Evolutionary conservation across 2,888 invertebrate genomes (phyloP), one percentile per base, ranked within the genome.

Genomic region (Agelastica alni): DNA sequence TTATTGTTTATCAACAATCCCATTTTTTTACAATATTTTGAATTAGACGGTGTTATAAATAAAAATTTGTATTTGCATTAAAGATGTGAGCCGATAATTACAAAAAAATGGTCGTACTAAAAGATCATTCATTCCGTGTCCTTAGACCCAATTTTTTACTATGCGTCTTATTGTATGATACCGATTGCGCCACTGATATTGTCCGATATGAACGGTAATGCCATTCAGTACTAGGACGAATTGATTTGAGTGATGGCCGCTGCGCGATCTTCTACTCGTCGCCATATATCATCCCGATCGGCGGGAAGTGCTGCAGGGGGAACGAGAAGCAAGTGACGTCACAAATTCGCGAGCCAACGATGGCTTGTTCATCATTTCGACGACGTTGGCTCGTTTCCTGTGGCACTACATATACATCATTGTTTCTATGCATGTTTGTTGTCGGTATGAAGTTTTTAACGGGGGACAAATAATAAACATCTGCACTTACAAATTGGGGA

Each of bases 201-300:
- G 12, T 17, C 37, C 36, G 32, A 22, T 53, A 28, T 32, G 45
- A 37, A 41, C 31, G 18, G 34, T 32, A 41, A 22, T 47, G 43
- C 51, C 42, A 37, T 31, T 32, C 30, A 30, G 42, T 51, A 42
- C 47, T 53, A 48, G 43, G 47, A 47, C 47, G 47, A 73, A 74
- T 74, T 73, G 74, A 75, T 75, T 79, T 80, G 80, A 81, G 79
- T 80, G 80, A 81, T 81, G 80, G 80, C 78, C 78, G 79, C 79
- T 75, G 75, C 76, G 78, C 79, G 78, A 79, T 79, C 78, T 78
- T 75, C 78, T 79, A 80, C 79, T 80, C 79, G 78, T 77, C 78
- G 80, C 80, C 79, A 80, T 80, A 80, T 78, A 80, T 81, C 80
- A 81, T 81, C 79, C 79, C 79, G 76, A 75, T 49, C 41, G 39